Evolutionary conservation across 2,113 vertebrate genomes (phyloP).

Genomic region (Cephalopterus ornatus): DNA sequence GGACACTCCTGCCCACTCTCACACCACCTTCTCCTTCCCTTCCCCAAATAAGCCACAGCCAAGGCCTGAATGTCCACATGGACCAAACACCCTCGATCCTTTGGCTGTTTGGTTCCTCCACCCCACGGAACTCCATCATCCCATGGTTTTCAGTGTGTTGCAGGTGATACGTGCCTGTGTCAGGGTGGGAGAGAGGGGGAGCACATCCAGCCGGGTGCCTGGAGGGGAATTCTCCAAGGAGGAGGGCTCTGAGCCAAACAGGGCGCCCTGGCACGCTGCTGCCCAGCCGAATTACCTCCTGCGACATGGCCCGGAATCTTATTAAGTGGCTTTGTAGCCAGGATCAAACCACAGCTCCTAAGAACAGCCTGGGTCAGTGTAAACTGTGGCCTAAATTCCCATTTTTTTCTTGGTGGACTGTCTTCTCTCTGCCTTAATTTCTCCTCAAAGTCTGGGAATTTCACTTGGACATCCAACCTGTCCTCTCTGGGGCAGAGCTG

Average conservation of each 20-base stretch:
- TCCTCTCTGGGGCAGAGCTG: background rate
- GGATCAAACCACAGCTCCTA: constrained; percentile 14
- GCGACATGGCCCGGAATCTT: background rate
- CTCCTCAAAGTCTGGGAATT: background rate
- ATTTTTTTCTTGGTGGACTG: background rate
- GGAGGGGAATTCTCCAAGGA: background rate
- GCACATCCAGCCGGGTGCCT: background rate
- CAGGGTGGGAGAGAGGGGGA: background rate
- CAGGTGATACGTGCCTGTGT: rapidly evolving
- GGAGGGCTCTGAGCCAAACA: background rate
- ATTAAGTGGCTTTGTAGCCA: constrained; percentile 28
- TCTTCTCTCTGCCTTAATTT: background rate
- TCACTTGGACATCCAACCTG: background rate
- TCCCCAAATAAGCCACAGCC: background rate
- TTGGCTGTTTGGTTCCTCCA: rapidly evolving
- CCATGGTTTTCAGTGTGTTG: rapidly evolving
- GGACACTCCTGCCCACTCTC: background rate
- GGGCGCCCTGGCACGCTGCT: background rate
- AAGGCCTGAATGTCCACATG: rapidly evolving
- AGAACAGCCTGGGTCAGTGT: background rate
- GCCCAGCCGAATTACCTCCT: background rate
- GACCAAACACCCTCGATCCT: background rate
- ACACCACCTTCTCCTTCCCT: background rate
- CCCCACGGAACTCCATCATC: background rate
- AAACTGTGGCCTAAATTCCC: background rate